phyloP scores from a whole-genome alignment of 2,113 vertebrate genomes.

The Misgurnus anguillicaudatus region DNA sequence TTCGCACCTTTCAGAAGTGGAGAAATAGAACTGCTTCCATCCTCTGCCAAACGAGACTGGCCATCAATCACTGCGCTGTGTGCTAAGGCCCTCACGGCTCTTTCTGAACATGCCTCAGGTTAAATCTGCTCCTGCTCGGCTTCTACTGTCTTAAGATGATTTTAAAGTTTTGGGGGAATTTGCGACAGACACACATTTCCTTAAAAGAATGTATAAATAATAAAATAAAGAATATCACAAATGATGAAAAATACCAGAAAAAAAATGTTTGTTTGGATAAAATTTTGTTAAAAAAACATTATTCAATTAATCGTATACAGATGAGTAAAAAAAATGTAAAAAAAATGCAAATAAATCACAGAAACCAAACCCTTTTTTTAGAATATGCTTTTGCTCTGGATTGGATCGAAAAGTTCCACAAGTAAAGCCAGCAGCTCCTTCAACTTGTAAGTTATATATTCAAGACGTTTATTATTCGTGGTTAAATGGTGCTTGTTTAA shows the following conservation, averaged over 20 bases:
- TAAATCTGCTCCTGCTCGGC: constrained; percentile 19
- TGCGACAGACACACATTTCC: not conserved
- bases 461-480: too few relatives aligned
- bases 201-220: not conserved
- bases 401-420: too few relatives aligned
- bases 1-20: constrained; percentile 15
- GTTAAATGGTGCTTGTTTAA: too few relatives aligned
- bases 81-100: not conserved
- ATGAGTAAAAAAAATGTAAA: too few relatives aligned
- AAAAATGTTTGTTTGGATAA: too few relatives aligned
- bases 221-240: not conserved
- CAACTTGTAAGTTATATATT: too few relatives aligned
- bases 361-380: too few relatives aligned
- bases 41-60: constrained; percentile 31
- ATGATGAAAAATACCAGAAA: not conserved
- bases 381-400: too few relatives aligned
- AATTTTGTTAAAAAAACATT: too few relatives aligned
- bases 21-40: constrained; percentile 28
- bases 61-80: constrained; percentile 31
- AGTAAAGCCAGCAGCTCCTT: too few relatives aligned
- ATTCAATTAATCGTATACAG: too few relatives aligned
- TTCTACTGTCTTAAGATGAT: constrained; percentile 16
- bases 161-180: not conserved
- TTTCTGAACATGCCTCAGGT: constrained; percentile 30
- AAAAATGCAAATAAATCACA: too few relatives aligned